phyloP scores from a whole-genome alignment of 2,113 vertebrate species.

The Nothocercus julius region DNA sequence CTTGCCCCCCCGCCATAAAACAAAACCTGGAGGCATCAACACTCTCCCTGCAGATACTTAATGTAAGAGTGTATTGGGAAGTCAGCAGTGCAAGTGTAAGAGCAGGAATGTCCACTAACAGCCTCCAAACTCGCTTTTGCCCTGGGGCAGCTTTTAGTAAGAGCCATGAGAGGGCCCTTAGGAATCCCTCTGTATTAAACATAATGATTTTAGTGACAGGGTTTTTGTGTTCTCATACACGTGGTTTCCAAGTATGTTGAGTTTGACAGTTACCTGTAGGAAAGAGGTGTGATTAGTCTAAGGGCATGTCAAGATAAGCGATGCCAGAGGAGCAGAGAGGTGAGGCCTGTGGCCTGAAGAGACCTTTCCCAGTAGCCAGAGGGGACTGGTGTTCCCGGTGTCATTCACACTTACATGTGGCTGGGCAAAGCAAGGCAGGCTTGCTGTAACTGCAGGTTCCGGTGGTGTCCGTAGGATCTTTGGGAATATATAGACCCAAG shows the following conservation, averaged over 20 bases:
- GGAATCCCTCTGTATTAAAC: not conserved
- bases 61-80: not conserved
- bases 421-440: slow-evolving; percentile 31
- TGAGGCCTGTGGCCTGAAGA: not conserved
- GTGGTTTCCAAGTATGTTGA: not conserved
- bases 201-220: not conserved
- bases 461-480: not conserved
- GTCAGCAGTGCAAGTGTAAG: not conserved
- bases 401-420: not conserved
- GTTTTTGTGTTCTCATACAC: not conserved
- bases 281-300: not conserved
- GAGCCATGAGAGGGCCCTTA: not conserved
- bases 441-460: not conserved
- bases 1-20: not conserved
- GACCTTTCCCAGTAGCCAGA: not conserved
- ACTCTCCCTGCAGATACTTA: not conserved
- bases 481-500: not conserved
- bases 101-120: not conserved
- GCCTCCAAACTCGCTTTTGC: not conserved
- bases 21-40: not conserved
- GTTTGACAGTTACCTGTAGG: not conserved
- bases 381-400: not conserved
- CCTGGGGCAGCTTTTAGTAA: not conserved
- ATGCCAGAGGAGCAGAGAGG: slow-evolving; percentile 2
- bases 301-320: not conserved